Evolutionary conservation across 2,888 invertebrate species (phyloP).

Genomic region (Drosophila histrio): DNA sequence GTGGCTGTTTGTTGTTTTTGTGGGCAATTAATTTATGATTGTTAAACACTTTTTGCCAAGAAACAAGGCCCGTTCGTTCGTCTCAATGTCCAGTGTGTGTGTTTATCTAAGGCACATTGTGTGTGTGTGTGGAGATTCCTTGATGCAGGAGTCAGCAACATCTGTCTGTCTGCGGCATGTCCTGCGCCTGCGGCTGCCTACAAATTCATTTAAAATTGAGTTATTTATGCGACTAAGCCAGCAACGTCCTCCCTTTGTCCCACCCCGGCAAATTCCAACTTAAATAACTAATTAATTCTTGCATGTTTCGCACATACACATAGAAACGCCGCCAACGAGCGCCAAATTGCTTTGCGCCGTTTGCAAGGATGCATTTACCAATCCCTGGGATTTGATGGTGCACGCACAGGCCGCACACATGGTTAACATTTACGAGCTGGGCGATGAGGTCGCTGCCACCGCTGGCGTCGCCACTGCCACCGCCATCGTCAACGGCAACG

Average conservation of each 20-base stretch:
- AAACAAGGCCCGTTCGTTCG: constrained; percentile 4
- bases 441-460: constrained; percentile 80
- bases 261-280: constrained; percentile 64
- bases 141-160: constrained; percentile 71
- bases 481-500: background rate
- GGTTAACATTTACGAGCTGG: constrained; percentile 89
- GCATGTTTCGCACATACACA: constrained; percentile 53
- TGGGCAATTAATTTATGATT: constrained; percentile 83
- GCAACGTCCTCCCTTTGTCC: background rate
- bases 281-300: constrained; percentile 80
- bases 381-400: constrained; percentile 89
- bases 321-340: constrained; percentile 82
- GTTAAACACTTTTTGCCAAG: constrained; percentile 79
- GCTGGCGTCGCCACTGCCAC: constrained; percentile 42
- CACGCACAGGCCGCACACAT: constrained; percentile 89
- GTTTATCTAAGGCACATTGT: constrained; percentile 56
- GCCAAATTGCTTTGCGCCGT: constrained; percentile 87
- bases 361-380: constrained; percentile 88
- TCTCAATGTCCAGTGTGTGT: constrained; percentile 21
- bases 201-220: constrained; percentile 77
- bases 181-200: constrained; percentile 53
- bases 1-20: constrained; percentile 50
- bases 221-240: constrained; percentile 74
- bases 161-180: constrained; percentile 56
- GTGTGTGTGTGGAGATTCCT: constrained; percentile 15